Conservation (phyloP, 2,888 invertebrate species). For the Machimus rusticus region DNA sequence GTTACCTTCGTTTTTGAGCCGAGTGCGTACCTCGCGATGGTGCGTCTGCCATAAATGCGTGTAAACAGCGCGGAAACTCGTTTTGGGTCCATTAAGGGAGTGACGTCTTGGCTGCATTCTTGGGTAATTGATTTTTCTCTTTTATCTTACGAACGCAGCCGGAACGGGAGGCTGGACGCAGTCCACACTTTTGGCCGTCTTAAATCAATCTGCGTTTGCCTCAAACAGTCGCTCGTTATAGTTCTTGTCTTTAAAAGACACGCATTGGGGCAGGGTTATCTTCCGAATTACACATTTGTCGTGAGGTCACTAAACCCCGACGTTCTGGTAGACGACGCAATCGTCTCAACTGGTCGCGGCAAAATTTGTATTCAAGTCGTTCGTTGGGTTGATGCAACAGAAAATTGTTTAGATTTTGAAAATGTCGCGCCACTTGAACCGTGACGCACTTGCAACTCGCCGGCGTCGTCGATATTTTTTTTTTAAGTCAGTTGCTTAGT, state of each 20-base stretch:
- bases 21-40: background rate
- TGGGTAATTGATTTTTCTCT: constrained; percentile 3
- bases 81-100: background rate
- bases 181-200: background rate
- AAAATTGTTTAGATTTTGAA: background rate
- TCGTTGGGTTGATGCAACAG: background rate
- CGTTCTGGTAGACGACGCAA: background rate
- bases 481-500: background rate
- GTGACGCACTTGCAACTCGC: background rate
- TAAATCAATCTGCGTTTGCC: background rate
- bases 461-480: background rate
- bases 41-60: background rate
- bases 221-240: background rate
- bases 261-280: background rate
- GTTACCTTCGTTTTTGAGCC: background rate
- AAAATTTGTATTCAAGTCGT: background rate
- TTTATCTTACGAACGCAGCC: background rate
- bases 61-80: background rate
- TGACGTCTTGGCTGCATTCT: constrained; percentile 21
- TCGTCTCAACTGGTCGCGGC: background rate
- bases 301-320: constrained; percentile 6
- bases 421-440: background rate
- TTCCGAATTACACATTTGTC: background rate
- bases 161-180: background rate
- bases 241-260: background rate